Base-by-base conservation (phyloP, 2,797 vertebrate species). In the Botia kubotai region DNA sequence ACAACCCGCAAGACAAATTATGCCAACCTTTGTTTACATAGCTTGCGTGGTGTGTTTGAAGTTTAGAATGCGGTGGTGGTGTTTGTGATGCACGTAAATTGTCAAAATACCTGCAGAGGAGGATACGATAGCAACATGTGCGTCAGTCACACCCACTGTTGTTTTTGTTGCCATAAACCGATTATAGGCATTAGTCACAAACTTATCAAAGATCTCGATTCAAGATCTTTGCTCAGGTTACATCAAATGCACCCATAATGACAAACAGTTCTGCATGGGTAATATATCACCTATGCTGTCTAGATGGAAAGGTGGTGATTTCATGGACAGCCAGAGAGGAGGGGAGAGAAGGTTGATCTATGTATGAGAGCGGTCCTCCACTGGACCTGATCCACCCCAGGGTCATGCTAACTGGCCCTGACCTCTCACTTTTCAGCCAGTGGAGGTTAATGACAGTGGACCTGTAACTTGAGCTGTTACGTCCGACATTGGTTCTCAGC, bases 391-490 rank as follows among this genome's bases (percentile, higher is more conserved):
- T 75, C 73, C 53, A 75, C 58, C 70, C 82, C 50, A 29, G 26
- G 85, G 83, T 85, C 84, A 33, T 82, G 75, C 84, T 80, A 80
- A 67, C 83, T 69, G 63, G 70, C 77, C 75, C 80, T 81, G 82
- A 86, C 80, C 85, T 82, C 43, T 82, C 75, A 72, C 84, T 81
- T 72, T 70, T 19, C 29, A 76, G 74, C 60, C 69, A 72, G 74
- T 70, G 70, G 81, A 84, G 79, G 83, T 84, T 86, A 89, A 86
- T 85, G 83, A 83, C 50, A 57, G 74, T 19, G 77, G 83, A 72
- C 80, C 70, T 74, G 85, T 87, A 87, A 89, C 80, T 83, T 36
- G 75, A 87, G 83, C 84, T 60, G 75, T 84, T 82, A 81, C 71
- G 85, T 82, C 82, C 85, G 67, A 80, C 10, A 66, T 78, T 62